Percentiles rank a stretch among this genome's conserved stretches.
phyloP scores from a whole-genome alignment of 2,113 vertebrate species.

The Dromas ardeola region DNA sequence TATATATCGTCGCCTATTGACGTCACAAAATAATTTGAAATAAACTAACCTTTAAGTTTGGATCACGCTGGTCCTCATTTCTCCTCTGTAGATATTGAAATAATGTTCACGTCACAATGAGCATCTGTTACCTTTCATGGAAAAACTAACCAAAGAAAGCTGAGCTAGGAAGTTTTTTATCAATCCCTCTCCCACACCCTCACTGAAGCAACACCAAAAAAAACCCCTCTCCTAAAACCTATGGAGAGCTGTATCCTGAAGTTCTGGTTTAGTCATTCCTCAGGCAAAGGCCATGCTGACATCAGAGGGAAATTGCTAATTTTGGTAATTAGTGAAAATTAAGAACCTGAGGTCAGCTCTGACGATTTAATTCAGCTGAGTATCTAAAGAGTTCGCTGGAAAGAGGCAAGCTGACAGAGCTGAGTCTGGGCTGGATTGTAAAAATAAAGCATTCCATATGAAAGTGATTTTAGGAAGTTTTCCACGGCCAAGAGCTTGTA shows the following conservation, averaged over 20 bases:
- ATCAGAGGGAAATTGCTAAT: neutral
- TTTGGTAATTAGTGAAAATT: constrained; percentile 5
- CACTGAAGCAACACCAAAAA: neutral
- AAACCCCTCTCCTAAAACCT: neutral
- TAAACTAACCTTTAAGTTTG: constrained; percentile 61
- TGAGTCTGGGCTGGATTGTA: neutral
- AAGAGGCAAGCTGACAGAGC: neutral
- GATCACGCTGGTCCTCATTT: neutral
- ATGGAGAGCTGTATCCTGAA: neutral
- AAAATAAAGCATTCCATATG: neutral
- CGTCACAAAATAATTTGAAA: constrained; percentile 63
- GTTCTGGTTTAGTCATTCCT: neutral
- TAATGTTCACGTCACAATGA: constrained; percentile 34
- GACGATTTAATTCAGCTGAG: neutral
- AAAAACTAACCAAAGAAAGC: constrained; percentile 26
- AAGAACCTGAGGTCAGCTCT: neutral
- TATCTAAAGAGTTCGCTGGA: neutral
- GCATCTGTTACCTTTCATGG: constrained; percentile 55
- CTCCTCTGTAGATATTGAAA: constrained; percentile 41
- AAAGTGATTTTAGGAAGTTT: constrained; percentile 24
- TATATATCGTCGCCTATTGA: constrained; percentile 55
- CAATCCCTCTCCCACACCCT: neutral
- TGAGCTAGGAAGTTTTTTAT: constrained; percentile 20
- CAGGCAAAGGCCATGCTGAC: neutral
- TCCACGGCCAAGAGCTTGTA: neutral